Percentiles rank a stretch among this genome's conserved stretches.
These are phyloP conservation scores for Propithecus perrieri DNA, from an alignment of 2,797 vertebrate genomes.

Conservation along the genomic window DNA sequence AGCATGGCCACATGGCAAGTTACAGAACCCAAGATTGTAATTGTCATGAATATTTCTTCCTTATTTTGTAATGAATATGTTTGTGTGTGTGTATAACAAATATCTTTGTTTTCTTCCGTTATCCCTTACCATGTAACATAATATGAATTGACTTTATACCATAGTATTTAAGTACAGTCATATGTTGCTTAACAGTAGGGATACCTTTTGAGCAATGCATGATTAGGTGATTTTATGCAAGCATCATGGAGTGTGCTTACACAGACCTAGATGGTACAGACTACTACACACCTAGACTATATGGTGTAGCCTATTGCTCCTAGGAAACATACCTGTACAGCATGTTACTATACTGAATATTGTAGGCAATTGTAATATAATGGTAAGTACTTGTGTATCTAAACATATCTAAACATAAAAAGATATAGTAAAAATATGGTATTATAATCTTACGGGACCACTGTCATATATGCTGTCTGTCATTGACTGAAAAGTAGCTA, in stretches of 20 bases:
- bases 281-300: neutral
- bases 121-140: neutral
- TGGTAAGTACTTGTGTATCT: neutral
- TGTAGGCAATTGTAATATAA: neutral
- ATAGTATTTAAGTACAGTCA: neutral
- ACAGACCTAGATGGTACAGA: neutral
- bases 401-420: neutral
- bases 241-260: neutral
- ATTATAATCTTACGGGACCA: neutral
- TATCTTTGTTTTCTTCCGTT: neutral
- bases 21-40: neutral
- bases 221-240: neutral
- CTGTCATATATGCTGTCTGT: neutral
- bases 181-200: neutral
- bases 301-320: neutral
- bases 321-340: neutral
- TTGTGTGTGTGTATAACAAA: neutral
- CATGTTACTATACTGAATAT: neutral
- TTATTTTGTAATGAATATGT: neutral
- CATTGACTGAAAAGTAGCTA: neutral
- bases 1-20: neutral
- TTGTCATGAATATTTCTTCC: neutral
- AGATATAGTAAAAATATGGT: neutral
- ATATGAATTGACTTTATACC: neutral
- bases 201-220: neutral